phyloP scores from a whole-genome alignment of 2,888 invertebrate species.

The Lochmaea capreae region DNA sequence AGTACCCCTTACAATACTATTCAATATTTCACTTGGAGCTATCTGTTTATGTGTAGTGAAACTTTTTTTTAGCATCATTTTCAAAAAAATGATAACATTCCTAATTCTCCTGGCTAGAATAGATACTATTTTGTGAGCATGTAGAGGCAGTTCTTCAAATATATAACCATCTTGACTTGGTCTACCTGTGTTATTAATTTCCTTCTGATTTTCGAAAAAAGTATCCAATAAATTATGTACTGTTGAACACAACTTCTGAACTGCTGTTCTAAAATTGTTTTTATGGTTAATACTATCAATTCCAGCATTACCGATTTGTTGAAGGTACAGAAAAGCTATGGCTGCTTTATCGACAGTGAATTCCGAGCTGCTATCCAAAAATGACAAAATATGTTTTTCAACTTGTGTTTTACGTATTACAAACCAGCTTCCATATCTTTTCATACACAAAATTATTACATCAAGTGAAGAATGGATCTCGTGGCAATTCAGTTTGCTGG shows the following conservation, averaged over 20 bases:
- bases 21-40: conserved; percentile 45
- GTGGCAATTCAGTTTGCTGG: conserved; percentile 35
- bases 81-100: conserved; percentile 48
- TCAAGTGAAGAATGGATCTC: conserved; percentile 44
- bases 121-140: conserved; percentile 36
- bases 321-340: conserved; percentile 47
- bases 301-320: conserved; percentile 51
- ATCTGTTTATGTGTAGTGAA: conserved; percentile 50
- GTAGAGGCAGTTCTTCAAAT: conserved; percentile 40
- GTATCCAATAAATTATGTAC: conserved; percentile 47
- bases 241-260: conserved; percentile 49
- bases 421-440: conserved; percentile 50
- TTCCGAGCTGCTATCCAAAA: conserved; percentile 44
- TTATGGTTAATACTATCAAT: conserved; percentile 48
- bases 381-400: conserved; percentile 45
- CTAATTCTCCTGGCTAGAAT: conserved; percentile 43
- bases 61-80: conserved; percentile 46
- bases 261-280: conserved; percentile 46
- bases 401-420: conserved; percentile 45
- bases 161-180: conserved; percentile 40
- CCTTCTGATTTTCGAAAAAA: conserved; percentile 47
- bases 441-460: conserved; percentile 46
- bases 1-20: conserved; percentile 45
- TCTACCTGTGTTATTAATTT: conserved; percentile 43
- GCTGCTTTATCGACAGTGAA: conserved; percentile 47